These are phyloP conservation scores for Euwallacea similis DNA, from an alignment of 1,140 invertebrate species.

Conservation along the genomic window DNA sequence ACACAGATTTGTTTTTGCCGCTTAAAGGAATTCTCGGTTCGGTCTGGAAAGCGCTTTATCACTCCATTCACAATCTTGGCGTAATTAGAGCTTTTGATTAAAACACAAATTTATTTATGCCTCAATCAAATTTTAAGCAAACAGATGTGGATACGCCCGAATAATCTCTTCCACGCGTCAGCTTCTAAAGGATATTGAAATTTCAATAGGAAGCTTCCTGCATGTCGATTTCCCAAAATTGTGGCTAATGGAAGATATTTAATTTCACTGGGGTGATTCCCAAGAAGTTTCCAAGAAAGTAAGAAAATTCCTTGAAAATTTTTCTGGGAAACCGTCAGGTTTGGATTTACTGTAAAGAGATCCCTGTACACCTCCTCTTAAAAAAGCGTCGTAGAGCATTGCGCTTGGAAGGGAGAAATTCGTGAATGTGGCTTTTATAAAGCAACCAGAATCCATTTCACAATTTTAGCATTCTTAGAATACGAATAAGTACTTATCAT, in stretches of 20 bases:
- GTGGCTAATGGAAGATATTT: constrained; percentile 10
- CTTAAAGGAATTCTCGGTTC: not conserved
- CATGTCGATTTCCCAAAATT: not conserved
- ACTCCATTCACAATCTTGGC: not conserved
- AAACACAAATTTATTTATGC: not conserved
- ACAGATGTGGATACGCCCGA: not conserved
- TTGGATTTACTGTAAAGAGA: too few relatives aligned
- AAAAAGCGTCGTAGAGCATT: too few relatives aligned
- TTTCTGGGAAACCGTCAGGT: too few relatives aligned
- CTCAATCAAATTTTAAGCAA: not conserved
- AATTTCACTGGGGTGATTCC: constrained; percentile 3
- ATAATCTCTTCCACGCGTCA: not conserved
- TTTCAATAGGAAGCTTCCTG: not conserved
- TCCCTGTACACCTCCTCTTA: too few relatives aligned
- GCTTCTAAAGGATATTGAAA: constrained; percentile 8
- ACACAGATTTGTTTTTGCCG: not conserved
- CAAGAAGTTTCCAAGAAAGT: too few relatives aligned
- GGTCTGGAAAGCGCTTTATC: not conserved
- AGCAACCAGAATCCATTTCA: too few relatives aligned
- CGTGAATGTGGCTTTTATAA: too few relatives aligned
- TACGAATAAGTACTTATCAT: too few relatives aligned
- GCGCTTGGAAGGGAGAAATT: too few relatives aligned
- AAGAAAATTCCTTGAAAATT: too few relatives aligned
- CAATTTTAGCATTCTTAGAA: too few relatives aligned
- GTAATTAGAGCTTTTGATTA: not conserved